Evolutionary conservation across 2,888 invertebrate species (phyloP).

Genomic region (Corbicula japonica): DNA sequence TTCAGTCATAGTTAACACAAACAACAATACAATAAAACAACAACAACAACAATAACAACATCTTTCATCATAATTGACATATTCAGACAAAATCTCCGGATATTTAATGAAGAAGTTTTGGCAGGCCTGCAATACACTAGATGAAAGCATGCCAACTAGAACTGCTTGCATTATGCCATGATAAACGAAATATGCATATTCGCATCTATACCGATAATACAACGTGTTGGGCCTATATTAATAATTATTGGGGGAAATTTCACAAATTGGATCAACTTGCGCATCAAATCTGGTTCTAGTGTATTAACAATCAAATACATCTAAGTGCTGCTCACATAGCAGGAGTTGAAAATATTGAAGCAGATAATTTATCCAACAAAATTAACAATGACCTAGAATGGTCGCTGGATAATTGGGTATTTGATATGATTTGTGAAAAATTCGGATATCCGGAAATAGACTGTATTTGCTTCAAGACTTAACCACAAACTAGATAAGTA

Average conservation of each 20-base stretch:
- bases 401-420: too few species aligned
- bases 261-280: constrained; percentile 6
- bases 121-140: too few species aligned
- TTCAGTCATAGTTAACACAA: too few species aligned
- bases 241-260: constrained; percentile 27
- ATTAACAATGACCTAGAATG: constrained; percentile 44
- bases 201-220: constrained; percentile 26
- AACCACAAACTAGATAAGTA: constrained; percentile 37
- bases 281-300: constrained; percentile 33
- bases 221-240: constrained; percentile 35
- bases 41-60: too few species aligned
- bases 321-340: constrained; percentile 45
- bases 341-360: constrained; percentile 31
- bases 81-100: too few species aligned
- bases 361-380: constrained; percentile 19
- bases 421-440: too few species aligned
- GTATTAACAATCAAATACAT: constrained; percentile 23
- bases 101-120: too few species aligned
- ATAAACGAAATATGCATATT: neutral
- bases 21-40: too few species aligned
- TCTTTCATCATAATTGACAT: too few species aligned
- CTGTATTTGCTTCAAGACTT: constrained; percentile 45
- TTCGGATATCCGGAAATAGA: too few species aligned
- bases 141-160: constrained; percentile 24
- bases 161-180: constrained; percentile 9